Conservation (phyloP, 2,888 invertebrate genomes). For the Helleia helle region DNA sequence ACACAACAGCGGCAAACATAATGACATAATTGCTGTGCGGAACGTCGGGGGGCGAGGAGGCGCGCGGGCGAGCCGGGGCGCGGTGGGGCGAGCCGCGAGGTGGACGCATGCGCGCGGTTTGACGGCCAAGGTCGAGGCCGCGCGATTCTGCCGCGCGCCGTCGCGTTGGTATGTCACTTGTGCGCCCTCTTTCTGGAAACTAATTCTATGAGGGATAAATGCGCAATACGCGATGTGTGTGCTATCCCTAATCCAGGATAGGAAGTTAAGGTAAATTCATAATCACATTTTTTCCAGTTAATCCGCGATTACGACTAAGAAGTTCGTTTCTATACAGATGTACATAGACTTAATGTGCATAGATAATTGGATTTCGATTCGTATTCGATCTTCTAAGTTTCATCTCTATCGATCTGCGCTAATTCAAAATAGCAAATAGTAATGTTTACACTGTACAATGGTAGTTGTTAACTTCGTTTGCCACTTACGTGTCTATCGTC, state of each 20-base stretch:
- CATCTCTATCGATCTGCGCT: background rate
- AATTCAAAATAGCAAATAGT: background rate
- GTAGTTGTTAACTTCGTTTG: slow-evolving; percentile 27
- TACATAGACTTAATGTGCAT: background rate
- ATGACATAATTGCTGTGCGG: slow-evolving; percentile 70
- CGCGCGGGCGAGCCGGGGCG: too few species aligned
- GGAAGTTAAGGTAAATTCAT: slow-evolving; percentile 35
- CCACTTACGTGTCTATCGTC: slow-evolving; percentile 53
- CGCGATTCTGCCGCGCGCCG: slow-evolving; percentile 68
- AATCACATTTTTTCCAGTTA: slow-evolving; percentile 14
- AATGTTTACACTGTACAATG: background rate
- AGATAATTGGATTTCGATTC: background rate
- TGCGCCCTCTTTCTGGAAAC: slow-evolving; percentile 50
- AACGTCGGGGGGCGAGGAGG: slow-evolving; percentile 29
- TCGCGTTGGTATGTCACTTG: slow-evolving; percentile 58
- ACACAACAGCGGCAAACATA: slow-evolving; percentile 55
- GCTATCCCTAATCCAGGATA: slow-evolving; percentile 19
- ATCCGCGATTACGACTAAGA: background rate
- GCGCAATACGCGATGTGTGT: slow-evolving; percentile 55
- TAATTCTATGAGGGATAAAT: slow-evolving; percentile 40
- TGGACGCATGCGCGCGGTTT: slow-evolving; percentile 71
- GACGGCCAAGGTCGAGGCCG: slow-evolving; percentile 68
- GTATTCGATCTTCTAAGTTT: background rate
- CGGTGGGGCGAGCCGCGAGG: slow-evolving; percentile 62
- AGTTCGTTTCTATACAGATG: background rate